phyloP scores from a whole-genome alignment of 1,140 invertebrate species.

The Arctopsyche grandis region DNA sequence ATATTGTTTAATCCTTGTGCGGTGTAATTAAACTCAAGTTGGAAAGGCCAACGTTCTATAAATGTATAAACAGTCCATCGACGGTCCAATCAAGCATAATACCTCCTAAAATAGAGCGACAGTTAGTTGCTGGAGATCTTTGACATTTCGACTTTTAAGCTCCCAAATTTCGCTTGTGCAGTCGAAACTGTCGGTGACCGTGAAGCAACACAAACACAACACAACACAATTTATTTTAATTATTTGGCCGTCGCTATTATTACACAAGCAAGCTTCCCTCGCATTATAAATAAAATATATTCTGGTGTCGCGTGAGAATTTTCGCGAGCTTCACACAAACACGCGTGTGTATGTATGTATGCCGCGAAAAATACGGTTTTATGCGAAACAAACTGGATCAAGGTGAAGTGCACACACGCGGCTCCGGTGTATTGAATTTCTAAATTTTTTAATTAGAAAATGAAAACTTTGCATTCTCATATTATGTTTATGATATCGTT shows the following conservation, averaged over 20 bases:
- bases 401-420: background rate
- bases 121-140: too few species aligned
- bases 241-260: conserved; percentile 34
- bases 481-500: too few species aligned
- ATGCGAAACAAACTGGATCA: conserved; percentile 1
- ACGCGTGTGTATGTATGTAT: background rate
- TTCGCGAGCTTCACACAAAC: background rate
- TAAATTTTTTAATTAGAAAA: too few species aligned
- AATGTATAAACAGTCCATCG: too few species aligned
- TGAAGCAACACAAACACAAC: conserved; percentile 3
- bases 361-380: background rate
- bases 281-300: conserved; percentile 29
- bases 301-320: conserved; percentile 11
- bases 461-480: too few species aligned
- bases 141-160: too few species aligned
- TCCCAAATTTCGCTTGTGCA: background rate
- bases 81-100: too few species aligned
- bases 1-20: too few species aligned
- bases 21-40: too few species aligned
- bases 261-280: conserved; percentile 11
- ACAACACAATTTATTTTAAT: conserved; percentile 37
- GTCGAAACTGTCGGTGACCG: background rate
- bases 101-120: too few species aligned
- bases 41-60: too few species aligned
- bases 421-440: too few species aligned